These are phyloP conservation scores for Lomographa bimaculata DNA, from an alignment of 2,888 invertebrate species.

Conservation along the genomic window DNA sequence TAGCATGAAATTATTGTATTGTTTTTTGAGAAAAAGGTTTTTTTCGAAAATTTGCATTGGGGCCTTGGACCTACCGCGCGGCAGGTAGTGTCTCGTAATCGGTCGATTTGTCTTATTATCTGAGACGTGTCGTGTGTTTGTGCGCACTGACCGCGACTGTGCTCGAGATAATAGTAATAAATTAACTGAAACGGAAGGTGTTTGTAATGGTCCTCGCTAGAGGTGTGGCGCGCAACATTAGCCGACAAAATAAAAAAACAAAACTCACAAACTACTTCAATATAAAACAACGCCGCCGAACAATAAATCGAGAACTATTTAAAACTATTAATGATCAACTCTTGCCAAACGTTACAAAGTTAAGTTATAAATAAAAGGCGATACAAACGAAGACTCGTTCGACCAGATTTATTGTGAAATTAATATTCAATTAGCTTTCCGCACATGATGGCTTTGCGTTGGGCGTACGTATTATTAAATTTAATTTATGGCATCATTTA, in stretches of 20 bases:
- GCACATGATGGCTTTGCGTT: conserved; percentile 77
- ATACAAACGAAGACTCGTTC: conserved; percentile 58
- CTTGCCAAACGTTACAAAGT: conserved; percentile 52
- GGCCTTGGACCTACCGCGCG: conserved; percentile 73
- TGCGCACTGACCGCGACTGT: conserved; percentile 75
- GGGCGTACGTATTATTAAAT: conserved; percentile 81
- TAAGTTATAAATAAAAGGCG: conserved; percentile 71
- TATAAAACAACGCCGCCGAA: conserved; percentile 27
- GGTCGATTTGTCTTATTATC: conserved; percentile 81
- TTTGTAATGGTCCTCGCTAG: conserved; percentile 67
- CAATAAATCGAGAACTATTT: conserved; percentile 47
- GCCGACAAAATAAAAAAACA: conserved; percentile 39
- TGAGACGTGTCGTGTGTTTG: conserved; percentile 76
- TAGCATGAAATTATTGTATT: conserved; percentile 49
- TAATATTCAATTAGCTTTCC: conserved; percentile 84
- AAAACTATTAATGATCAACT: conserved; percentile 44
- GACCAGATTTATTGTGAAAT: conserved; percentile 80
- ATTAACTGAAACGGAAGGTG: conserved; percentile 79
- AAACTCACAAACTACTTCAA: conserved; percentile 29
- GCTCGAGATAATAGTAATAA: conserved; percentile 80
- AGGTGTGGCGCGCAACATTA: conserved; percentile 66
- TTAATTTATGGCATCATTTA: conserved; percentile 82
- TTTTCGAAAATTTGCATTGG: conserved; percentile 68
- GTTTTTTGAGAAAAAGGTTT: conserved; percentile 51
- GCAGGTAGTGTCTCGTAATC: conserved; percentile 80